Conservation (phyloP, 2,113 vertebrate species). For the Tretioscincus oriximinensis region DNA sequence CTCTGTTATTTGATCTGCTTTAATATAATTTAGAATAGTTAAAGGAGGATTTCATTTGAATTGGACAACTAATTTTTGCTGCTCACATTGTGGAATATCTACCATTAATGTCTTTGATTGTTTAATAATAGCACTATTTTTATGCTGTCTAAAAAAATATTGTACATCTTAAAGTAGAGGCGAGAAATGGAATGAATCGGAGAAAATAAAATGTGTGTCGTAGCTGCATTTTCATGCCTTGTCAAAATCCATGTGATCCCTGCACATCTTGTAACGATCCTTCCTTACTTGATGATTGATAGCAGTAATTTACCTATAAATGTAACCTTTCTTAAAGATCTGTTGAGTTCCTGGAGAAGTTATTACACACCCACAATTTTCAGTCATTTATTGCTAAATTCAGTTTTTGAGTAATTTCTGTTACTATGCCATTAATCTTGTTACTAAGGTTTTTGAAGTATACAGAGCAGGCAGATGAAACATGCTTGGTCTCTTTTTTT, state of each 20-base stretch:
- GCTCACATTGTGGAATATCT: neutral
- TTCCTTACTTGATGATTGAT: neutral
- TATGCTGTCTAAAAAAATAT: neutral
- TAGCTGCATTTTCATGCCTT: neutral
- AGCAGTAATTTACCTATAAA: neutral
- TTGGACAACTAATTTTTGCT: neutral
- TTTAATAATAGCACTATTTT: neutral
- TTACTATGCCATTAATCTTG: constrained; percentile 56
- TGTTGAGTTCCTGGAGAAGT: neutral
- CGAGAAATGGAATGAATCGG: neutral
- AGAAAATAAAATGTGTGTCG: neutral
- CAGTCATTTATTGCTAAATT: neutral
- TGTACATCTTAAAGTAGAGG: neutral
- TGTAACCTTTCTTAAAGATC: neutral
- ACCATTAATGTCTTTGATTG: neutral
- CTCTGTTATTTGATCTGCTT: no score
- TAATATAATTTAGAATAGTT: no score
- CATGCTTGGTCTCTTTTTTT: constrained; percentile 2
- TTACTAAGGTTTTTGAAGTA: constrained; percentile 48
- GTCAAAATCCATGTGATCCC: neutral
- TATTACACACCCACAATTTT: neutral
- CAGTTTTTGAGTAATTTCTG: constrained; percentile 52
- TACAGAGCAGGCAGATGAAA: constrained; percentile 27
- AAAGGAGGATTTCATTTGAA: neutral
- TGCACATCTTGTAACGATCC: neutral